Evolutionary conservation across 2,888 invertebrate species (phyloP).

Genomic region (Drosophila yooni): DNA sequence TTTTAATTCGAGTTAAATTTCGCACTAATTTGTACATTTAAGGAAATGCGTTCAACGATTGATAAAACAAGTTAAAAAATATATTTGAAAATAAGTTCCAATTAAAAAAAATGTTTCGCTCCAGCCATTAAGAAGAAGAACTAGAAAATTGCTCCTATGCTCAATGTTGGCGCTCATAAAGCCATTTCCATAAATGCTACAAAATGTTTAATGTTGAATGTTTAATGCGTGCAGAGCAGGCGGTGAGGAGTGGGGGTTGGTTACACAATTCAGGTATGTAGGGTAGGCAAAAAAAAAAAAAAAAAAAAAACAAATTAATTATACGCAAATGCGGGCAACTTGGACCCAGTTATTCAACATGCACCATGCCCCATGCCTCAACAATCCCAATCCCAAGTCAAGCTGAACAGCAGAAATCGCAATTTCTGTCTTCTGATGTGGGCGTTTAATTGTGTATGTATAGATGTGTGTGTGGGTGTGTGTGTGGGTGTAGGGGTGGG

Average conservation of each 20-base stretch:
- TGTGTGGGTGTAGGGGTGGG: slow-evolving; percentile 13
- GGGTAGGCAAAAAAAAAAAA: slow-evolving; percentile 29
- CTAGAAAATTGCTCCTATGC: slow-evolving; percentile 39
- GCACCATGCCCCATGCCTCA: neutral
- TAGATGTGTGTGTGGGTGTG: neutral
- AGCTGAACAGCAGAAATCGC: slow-evolving; percentile 51
- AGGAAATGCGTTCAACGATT: neutral
- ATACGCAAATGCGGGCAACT: slow-evolving; percentile 60
- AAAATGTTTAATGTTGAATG: slow-evolving; percentile 53
- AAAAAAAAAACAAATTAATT: slow-evolving; percentile 70
- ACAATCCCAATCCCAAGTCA: neutral
- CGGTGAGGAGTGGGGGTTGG: neutral
- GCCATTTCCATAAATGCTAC: slow-evolving; percentile 74
- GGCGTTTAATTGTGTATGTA: slow-evolving; percentile 31
- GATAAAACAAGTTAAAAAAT: neutral
- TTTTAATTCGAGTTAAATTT: neutral
- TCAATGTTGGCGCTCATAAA: slow-evolving; percentile 52
- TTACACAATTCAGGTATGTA: neutral
- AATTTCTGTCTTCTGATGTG: slow-evolving; percentile 48
- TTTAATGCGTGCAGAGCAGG: neutral
- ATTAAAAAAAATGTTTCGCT: neutral
- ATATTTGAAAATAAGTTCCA: neutral
- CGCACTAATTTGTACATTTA: neutral
- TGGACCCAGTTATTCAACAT: slow-evolving; percentile 18
- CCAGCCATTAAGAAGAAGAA: neutral